These are phyloP conservation scores for Isaurus tuberculatus DNA, from an alignment of 92 coral and sea anemone species.

Conservation along the genomic window DNA sequence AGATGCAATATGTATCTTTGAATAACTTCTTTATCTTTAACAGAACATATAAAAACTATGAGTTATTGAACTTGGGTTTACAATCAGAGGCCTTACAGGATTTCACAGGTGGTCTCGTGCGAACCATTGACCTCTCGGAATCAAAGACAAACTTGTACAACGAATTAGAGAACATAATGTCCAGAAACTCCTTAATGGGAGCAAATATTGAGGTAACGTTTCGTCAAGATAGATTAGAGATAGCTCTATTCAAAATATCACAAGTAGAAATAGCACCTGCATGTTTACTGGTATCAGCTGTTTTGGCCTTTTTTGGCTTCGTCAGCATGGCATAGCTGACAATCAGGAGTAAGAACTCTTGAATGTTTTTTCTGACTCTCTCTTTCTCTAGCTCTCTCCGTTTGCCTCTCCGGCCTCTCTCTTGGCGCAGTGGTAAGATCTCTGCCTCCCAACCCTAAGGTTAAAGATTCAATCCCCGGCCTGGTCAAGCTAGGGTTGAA, in stretches of 20 bases:
- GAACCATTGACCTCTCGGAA: slow-evolving; percentile 10
- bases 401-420: too few relatives aligned
- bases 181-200: slow-evolving; percentile 33
- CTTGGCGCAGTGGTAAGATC: too few relatives aligned
- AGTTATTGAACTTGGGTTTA: slow-evolving; percentile 24
- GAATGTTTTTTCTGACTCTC: too few relatives aligned
- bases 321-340: too few relatives aligned
- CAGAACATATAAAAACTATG: slow-evolving; percentile 34
- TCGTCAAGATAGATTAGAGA: neutral
- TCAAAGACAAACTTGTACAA: neutral
- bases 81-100: slow-evolving; percentile 33
- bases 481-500: too few relatives aligned
- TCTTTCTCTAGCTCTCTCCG: too few relatives aligned
- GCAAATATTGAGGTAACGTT: slow-evolving; percentile 19
- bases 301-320: too few relatives aligned
- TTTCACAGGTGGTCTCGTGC: slow-evolving; percentile 38
- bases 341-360: too few relatives aligned
- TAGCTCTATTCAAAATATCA: neutral
- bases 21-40: neutral
- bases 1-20: neutral
- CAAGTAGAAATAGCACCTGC: too few relatives aligned
- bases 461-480: too few relatives aligned
- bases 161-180: neutral
- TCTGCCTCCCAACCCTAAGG: too few relatives aligned
- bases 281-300: too few relatives aligned